Evolutionary conservation across 2,888 invertebrate genomes (phyloP), one percentile per base, ranked within the genome.

Genomic region (Gymnosoma rotundatum): DNA sequence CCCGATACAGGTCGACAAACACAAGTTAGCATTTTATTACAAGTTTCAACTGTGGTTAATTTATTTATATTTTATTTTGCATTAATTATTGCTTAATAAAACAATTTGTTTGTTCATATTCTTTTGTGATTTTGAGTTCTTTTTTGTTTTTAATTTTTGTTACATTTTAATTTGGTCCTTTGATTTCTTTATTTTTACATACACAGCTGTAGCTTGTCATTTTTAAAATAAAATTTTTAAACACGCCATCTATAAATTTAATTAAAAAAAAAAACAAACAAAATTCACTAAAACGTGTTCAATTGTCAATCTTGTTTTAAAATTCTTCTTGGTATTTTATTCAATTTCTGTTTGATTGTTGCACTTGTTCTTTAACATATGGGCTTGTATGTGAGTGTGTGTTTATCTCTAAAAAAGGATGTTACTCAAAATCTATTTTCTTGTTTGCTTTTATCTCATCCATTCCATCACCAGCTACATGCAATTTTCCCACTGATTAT

Each of bases 1-100:
- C 92, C 91, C 83, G 92, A 92, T 58, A 92, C 92, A 86, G 92
- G 92, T 86, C 92, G 92, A 89, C 92, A 92, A 83, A 92, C 92
- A 87, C 92, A 92, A 82, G 92, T 91, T 87, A 92, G 88, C 92
- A 92, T 92, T 82, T 60, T 83, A 10, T 63, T 52, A n/a, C 32
- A 60, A 16, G 32, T 32, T 32, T 6, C 25, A 54, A 45, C 36
- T 52, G 20, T 45, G 16, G 25, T 8, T 12, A n/a, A 12, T n/a
- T 64, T 4, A 16, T 14, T 14, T 48, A 48, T 16, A 42, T 42
- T 42, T 42, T 74, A n/a, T 52, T 64, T 72, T 18, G 10, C 14
- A 20, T 61, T 18, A 36, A 52, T 66, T 48, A 10, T 45, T 54
- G 12, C 20, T 36, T 14, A 54, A 38, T 21, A 21, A 69, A 16